A percentile compares a stretch with the other conserved stretches of the same genome.
Conservation (phyloP, 2,797 vertebrate genomes). For the Sciaenops ocellatus region DNA sequence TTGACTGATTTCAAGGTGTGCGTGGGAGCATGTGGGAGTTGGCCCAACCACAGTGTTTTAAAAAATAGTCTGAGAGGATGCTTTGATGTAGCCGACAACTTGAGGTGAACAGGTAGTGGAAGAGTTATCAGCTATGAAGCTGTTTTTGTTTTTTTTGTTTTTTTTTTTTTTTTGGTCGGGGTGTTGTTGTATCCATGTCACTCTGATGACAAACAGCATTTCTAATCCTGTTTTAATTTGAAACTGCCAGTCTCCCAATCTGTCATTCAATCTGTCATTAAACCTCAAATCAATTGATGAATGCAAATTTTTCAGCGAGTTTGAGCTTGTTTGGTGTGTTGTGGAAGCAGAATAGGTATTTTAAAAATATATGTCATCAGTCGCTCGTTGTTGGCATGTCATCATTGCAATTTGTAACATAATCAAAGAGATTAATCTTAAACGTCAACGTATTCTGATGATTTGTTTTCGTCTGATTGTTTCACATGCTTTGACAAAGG, state of each 20-base stretch:
- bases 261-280: constrained; percentile 43
- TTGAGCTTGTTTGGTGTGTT: constrained; percentile 32
- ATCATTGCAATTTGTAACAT: constrained; percentile 17
- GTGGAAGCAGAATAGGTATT: neutral
- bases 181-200: constrained; percentile 39
- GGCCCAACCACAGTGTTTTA: constrained; percentile 54
- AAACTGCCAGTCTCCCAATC: constrained; percentile 41
- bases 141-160: constrained; percentile 1
- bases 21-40: constrained; percentile 64
- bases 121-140: constrained; percentile 17
- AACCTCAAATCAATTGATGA: neutral
- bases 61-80: constrained; percentile 53
- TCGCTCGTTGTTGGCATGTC: neutral
- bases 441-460: neutral
- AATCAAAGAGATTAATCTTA: neutral
- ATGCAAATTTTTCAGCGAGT: neutral
- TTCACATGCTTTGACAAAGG: neutral
- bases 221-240: constrained; percentile 57
- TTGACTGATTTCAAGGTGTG: constrained; percentile 74
- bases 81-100: constrained; percentile 58
- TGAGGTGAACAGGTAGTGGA: constrained; percentile 50
- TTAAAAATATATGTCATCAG: constrained; percentile 16
- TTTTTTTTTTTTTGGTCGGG: constrained; percentile 12
- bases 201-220: neutral
- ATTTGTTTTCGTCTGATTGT: constrained; percentile 13